A percentile compares a stretch with the other conserved stretches of the same genome.
phyloP scores from a whole-genome alignment of 2,113 vertebrate genomes.

The Oreotrochilus melanogaster region DNA sequence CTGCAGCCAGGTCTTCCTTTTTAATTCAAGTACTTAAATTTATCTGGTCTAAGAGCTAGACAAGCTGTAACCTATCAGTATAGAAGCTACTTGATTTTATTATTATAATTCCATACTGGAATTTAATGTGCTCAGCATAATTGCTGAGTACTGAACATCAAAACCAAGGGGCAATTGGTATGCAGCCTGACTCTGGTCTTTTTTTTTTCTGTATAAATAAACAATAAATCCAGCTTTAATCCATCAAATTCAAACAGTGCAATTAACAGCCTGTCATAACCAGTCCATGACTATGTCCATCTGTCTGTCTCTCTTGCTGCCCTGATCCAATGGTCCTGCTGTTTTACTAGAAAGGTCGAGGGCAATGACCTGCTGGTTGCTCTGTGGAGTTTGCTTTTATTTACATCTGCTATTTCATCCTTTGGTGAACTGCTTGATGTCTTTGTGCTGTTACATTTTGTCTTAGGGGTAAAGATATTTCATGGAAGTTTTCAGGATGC shows the following conservation, averaged over 20 bases:
- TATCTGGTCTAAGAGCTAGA: neutral
- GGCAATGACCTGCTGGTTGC: neutral
- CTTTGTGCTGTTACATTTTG: neutral
- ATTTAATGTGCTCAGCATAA: neutral
- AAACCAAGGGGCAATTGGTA: neutral
- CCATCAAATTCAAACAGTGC: neutral
- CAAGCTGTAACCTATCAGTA: neutral
- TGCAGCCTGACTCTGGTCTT: neutral
- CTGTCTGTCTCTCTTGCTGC: neutral
- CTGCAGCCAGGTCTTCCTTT: neutral
- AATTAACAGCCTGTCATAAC: neutral
- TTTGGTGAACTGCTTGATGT: neutral
- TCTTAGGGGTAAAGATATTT: neutral
- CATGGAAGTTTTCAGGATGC: neutral
- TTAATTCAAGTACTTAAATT: neutral
- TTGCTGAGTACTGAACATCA: neutral
- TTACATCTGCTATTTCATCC: neutral
- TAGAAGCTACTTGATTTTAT: neutral
- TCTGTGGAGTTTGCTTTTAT: neutral
- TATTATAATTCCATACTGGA: neutral
- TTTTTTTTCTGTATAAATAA: neutral
- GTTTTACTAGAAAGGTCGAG: neutral
- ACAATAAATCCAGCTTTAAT: neutral
- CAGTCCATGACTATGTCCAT: neutral
- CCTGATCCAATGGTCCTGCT: neutral